These are phyloP conservation scores for Elymnias hypermnestra DNA, from an alignment of 1,140 invertebrate species.

Conservation along the genomic window DNA sequence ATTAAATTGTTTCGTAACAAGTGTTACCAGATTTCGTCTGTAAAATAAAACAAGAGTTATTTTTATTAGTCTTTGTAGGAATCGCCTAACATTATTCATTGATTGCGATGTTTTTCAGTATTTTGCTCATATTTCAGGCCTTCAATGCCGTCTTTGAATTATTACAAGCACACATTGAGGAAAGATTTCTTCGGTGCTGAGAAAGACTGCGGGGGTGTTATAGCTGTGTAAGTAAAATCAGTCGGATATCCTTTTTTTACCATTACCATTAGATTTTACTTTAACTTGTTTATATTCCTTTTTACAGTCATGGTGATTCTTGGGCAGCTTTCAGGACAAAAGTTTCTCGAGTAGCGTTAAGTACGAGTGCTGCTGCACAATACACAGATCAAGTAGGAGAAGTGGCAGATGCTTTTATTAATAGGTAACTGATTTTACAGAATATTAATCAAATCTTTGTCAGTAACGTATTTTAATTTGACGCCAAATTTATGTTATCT, in stretches of 20 bases:
- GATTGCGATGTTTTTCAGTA: neutral
- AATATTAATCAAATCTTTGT: neutral
- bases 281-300: too few species aligned
- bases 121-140: conserved; percentile 71
- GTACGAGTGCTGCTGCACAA: conserved; percentile 84
- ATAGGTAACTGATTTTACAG: conserved; percentile 75
- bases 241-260: neutral
- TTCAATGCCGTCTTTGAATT: conserved; percentile 88
- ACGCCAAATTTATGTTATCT: too few species aligned
- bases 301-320: conserved; percentile 85
- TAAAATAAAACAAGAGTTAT: too few species aligned
- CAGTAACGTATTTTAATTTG: too few species aligned
- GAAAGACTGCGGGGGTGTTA: conserved; percentile 81
- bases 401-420: conserved; percentile 83
- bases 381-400: conserved; percentile 85
- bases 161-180: conserved; percentile 85
- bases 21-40: too few species aligned
- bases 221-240: conserved; percentile 83
- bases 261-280: too few species aligned
- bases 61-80: too few species aligned
- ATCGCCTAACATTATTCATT: too few species aligned
- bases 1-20: too few species aligned
- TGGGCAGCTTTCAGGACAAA: conserved; percentile 88
- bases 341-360: conserved; percentile 87
- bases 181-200: conserved; percentile 84